phyloP scores from a whole-genome alignment of 92 coral and sea anemone genomes.

The Heteractis magnifica region DNA sequence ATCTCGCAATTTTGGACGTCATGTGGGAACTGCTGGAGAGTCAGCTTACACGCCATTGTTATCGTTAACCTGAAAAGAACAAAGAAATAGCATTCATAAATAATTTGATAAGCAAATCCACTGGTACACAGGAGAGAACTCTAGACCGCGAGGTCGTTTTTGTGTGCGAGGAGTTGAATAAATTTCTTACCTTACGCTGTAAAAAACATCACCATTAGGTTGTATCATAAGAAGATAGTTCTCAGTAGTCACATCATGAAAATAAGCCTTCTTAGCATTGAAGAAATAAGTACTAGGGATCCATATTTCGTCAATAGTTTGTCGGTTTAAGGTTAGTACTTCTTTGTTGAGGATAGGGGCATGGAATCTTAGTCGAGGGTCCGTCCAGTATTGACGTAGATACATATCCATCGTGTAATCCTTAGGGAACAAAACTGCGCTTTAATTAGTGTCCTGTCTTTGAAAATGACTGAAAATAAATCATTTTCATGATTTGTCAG shows the following conservation, averaged over 20 bases:
- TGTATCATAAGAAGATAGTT: slow-evolving; percentile 87
- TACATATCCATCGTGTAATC: slow-evolving; percentile 94
- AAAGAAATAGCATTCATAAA: neutral
- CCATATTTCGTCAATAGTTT: slow-evolving; percentile 94
- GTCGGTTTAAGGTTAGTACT: slow-evolving; percentile 76
- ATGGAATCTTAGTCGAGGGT: slow-evolving; percentile 76
- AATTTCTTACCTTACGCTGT: slow-evolving; percentile 80
- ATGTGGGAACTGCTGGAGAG: slow-evolving; percentile 90
- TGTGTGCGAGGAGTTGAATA: too few species aligned
- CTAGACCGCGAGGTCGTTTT: too few species aligned
- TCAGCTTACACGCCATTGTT: slow-evolving; percentile 91
- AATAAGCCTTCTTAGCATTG: slow-evolving; percentile 96
- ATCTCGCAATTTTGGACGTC: slow-evolving; percentile 87
- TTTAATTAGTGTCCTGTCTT: neutral
- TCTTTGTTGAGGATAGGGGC: slow-evolving; percentile 45
- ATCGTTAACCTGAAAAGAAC: slow-evolving; percentile 73
- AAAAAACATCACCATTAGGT: slow-evolving; percentile 87
- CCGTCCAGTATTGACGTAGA: slow-evolving; percentile 94
- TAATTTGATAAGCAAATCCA: neutral
- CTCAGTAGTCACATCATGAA: slow-evolving; percentile 96
- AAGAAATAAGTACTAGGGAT: slow-evolving; percentile 97
- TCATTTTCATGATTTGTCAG: too few species aligned
- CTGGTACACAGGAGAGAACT: too few species aligned
- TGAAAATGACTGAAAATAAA: neutral
- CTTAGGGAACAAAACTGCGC: slow-evolving; percentile 29